Conservation (phyloP, 2,888 invertebrate species). For the Melanchra persicariae region DNA sequence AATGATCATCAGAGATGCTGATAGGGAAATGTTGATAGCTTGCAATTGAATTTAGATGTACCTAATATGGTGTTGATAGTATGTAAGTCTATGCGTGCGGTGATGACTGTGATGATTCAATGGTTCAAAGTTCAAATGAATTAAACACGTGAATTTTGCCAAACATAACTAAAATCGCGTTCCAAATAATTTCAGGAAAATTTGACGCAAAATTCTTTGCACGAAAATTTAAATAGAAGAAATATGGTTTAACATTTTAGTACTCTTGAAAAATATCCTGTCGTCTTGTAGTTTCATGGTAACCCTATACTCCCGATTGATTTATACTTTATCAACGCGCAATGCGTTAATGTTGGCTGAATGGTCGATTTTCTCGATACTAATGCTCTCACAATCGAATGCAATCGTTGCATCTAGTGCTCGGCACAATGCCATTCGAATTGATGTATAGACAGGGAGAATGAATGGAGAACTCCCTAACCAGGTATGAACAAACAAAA, state of each 20-base stretch:
- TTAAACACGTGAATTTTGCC: background rate
- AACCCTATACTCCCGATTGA: slow-evolving; percentile 71
- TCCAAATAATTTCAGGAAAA: background rate
- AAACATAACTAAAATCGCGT: background rate
- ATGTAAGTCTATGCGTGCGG: background rate
- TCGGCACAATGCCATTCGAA: slow-evolving; percentile 48
- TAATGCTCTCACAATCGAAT: slow-evolving; percentile 57
- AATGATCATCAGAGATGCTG: slow-evolving; percentile 48
- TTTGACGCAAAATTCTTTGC: background rate
- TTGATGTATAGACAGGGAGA: background rate
- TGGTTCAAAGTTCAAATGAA: slow-evolving; percentile 12
- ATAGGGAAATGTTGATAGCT: slow-evolving; percentile 9
- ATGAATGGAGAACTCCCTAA: background rate
- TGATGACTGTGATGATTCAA: slow-evolving; percentile 6
- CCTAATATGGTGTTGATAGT: background rate
- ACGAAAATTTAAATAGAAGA: background rate
- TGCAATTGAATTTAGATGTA: slow-evolving; percentile 34
- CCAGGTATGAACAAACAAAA: no score
- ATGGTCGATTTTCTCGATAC: slow-evolving; percentile 62
- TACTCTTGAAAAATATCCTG: no score
- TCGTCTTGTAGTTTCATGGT: slow-evolving; percentile 33
- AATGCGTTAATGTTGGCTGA: slow-evolving; percentile 74
- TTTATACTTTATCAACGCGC: slow-evolving; percentile 75
- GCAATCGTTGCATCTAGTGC: slow-evolving; percentile 46
- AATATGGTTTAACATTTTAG: background rate